phyloP scores from a whole-genome alignment of 2,888 invertebrate species.

The Drosophila nr. perissopoda region DNA sequence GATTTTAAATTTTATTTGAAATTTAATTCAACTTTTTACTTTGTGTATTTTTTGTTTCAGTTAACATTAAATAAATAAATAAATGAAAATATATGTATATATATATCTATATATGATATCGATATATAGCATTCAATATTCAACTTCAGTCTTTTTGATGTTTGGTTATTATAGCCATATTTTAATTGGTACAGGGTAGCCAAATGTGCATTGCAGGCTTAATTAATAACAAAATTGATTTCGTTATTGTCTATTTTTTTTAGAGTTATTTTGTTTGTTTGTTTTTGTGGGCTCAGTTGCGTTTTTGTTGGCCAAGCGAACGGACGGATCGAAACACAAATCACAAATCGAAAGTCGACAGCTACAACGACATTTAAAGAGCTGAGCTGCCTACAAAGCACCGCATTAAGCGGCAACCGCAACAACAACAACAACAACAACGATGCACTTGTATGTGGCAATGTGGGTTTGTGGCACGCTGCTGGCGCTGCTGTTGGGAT shows the following conservation, averaged over 20 bases:
- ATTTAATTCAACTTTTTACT: too few species aligned
- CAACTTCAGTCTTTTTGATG: background rate
- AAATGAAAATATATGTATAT: too few species aligned
- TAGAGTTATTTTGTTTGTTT: background rate
- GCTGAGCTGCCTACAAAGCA: slow-evolving; percentile 65
- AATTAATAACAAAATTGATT: slow-evolving; percentile 19
- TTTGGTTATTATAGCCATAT: background rate
- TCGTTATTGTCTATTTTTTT: slow-evolving; percentile 15
- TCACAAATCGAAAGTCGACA: slow-evolving; percentile 9
- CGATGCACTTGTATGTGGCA: slow-evolving; percentile 67
- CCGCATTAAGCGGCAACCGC: slow-evolving; percentile 50
- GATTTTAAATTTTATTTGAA: too few species aligned
- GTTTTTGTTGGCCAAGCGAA: slow-evolving; percentile 50
- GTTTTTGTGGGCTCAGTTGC: slow-evolving; percentile 38
- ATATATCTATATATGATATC: background rate
- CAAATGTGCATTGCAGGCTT: slow-evolving; percentile 16
- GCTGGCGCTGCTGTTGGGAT: slow-evolving; percentile 58
- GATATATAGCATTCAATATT: background rate
- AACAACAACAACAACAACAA: slow-evolving; percentile 7
- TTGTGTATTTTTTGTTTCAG: too few species aligned
- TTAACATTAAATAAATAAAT: too few species aligned
- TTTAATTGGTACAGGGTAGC: background rate
- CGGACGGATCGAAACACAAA: slow-evolving; percentile 43
- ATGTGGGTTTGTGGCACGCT: slow-evolving; percentile 66
- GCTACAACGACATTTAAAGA: background rate